Evolutionary conservation across 2,113 vertebrate species (phyloP).

Genomic region (Oxyruncus cristatus): DNA sequence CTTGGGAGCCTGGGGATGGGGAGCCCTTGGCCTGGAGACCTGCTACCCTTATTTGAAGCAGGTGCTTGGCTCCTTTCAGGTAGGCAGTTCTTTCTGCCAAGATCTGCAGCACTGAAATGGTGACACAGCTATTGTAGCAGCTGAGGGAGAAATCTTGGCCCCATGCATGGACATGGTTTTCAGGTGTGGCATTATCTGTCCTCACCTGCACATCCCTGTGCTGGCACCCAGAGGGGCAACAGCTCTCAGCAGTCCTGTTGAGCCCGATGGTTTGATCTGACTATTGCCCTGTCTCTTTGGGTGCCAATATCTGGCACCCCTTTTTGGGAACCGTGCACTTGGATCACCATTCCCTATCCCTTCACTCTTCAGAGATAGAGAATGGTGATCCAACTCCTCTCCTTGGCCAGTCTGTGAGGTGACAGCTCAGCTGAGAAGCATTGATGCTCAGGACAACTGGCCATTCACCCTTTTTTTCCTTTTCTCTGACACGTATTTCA

Average conservation of each 20-base stretch:
- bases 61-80: background rate
- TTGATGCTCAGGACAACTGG: background rate
- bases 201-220: background rate
- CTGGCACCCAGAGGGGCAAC: background rate
- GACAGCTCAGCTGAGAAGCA: background rate
- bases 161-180: background rate
- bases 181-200: background rate
- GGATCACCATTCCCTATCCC: background rate
- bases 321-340: background rate
- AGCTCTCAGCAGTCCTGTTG: background rate
- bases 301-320: background rate
- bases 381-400: background rate
- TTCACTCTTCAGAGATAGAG: background rate
- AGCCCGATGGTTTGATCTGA: background rate
- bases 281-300: rapidly evolving
- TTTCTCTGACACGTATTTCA: background rate
- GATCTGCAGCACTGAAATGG: background rate
- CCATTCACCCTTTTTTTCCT: background rate
- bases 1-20: background rate
- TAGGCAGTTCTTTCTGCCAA: background rate
- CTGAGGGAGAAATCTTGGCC: background rate
- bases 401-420: background rate
- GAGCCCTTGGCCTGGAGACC: background rate
- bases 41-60: background rate
- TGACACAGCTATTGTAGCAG: background rate